Conservation (phyloP, 2,888 invertebrate species). For the Cephonodes hylas region DNA sequence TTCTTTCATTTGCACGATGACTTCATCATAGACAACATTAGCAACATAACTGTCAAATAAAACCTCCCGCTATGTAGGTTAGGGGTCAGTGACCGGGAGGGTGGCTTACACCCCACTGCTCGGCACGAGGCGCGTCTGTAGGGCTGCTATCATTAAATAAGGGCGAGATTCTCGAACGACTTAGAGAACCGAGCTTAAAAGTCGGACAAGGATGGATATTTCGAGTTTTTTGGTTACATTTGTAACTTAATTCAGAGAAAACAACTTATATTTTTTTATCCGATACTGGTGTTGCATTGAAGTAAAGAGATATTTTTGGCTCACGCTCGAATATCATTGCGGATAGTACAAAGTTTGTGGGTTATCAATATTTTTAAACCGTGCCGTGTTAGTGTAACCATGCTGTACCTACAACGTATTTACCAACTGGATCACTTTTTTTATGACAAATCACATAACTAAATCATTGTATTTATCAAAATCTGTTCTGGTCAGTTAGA, state of each 20-base stretch:
- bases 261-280: neutral
- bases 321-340: no score
- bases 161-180: neutral
- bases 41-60: slow-evolving; percentile 1
- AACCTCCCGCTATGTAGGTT: slow-evolving; percentile 28
- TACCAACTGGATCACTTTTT: no score
- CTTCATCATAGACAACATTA: neutral
- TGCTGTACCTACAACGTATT: no score
- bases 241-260: no score
- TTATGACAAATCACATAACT: no score
- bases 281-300: neutral
- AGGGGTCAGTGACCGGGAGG: slow-evolving; percentile 37
- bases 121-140: slow-evolving; percentile 5
- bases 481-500: no score
- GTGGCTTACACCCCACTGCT: slow-evolving; percentile 12
- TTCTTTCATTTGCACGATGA: neutral
- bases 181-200: neutral
- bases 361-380: no score
- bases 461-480: no score
- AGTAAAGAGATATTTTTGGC: no score
- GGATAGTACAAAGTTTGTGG: no score
- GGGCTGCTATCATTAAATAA: slow-evolving; percentile 7
- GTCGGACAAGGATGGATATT: neutral
- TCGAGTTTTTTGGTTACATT: neutral
- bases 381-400: no score